phyloP scores from a whole-genome alignment of 2,797 vertebrate genomes.

The Picus viridis region DNA sequence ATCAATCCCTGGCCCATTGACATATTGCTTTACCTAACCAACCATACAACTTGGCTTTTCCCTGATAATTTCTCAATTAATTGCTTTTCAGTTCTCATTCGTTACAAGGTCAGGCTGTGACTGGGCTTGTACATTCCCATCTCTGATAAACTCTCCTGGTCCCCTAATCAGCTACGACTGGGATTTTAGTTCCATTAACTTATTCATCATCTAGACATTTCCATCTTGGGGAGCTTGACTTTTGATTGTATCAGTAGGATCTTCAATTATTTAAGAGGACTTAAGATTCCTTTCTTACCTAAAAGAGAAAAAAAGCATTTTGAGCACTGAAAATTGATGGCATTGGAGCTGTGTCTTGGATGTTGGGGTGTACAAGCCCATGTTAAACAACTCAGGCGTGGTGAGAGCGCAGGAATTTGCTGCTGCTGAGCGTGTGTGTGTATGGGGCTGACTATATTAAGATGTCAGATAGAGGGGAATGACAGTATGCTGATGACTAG shows the following conservation, averaged over 20 bases:
- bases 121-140: slow-evolving; percentile 62
- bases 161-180: slow-evolving; percentile 70
- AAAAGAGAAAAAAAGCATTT: slow-evolving; percentile 10
- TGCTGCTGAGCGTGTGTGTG: slow-evolving; percentile 22
- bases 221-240: slow-evolving; percentile 72
- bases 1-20: slow-evolving; percentile 87
- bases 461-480: slow-evolving; percentile 50
- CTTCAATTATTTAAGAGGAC: slow-evolving; percentile 70
- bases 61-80: slow-evolving; percentile 88
- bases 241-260: slow-evolving; percentile 70
- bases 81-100: slow-evolving; percentile 88
- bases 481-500: slow-evolving; percentile 61
- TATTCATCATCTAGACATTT: slow-evolving; percentile 76
- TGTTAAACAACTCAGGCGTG: not conserved
- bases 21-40: slow-evolving; percentile 88
- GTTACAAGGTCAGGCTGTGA: slow-evolving; percentile 84
- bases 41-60: slow-evolving; percentile 83
- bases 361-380: not conserved
- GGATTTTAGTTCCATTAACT: slow-evolving; percentile 81
- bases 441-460: slow-evolving; percentile 42
- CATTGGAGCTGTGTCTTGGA: not conserved
- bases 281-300: slow-evolving; percentile 51
- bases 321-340: slow-evolving; percentile 11
- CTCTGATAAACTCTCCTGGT: slow-evolving; percentile 71
- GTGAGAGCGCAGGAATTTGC: not conserved